phyloP scores from a whole-genome alignment of 2,888 invertebrate species.

The Sminthurides aquaticus region DNA sequence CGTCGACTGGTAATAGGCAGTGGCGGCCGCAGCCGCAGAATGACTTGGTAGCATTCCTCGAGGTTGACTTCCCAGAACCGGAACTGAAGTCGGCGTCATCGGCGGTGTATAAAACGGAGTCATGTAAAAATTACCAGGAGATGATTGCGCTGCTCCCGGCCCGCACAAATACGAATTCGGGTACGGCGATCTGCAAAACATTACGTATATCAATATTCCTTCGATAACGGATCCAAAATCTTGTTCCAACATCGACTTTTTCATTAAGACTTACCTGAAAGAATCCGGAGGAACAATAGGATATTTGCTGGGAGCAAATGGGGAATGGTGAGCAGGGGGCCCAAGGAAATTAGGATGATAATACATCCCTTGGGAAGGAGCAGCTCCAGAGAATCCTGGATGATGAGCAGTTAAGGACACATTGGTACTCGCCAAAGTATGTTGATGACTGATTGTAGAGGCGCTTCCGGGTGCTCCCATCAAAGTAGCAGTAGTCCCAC shows the following conservation, averaged over 20 bases:
- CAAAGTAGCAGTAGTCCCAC: constrained; percentile 6
- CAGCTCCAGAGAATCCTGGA: constrained; percentile 14
- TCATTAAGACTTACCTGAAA: constrained; percentile 30
- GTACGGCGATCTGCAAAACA: constrained; percentile 37
- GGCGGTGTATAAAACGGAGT: constrained; percentile 42
- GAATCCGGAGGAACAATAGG: constrained; percentile 41
- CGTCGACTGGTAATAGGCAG: constrained; percentile 33
- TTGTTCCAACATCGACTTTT: neutral
- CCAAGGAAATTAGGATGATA: constrained; percentile 17
- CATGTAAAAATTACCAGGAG: constrained; percentile 39
- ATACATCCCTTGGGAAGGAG: constrained; percentile 15
- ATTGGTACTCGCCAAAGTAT: constrained; percentile 10
- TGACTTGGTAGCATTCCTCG: constrained; percentile 27
- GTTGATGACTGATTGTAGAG: constrained; percentile 17
- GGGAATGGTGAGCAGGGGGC: constrained; percentile 30
- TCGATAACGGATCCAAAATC: no score
- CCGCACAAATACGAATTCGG: constrained; percentile 39
- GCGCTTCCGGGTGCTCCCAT: constrained; percentile 13
- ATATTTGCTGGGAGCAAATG: constrained; percentile 40
- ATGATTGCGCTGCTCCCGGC: constrained; percentile 33
- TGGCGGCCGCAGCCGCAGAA: constrained; percentile 28
- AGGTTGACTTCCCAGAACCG: constrained; percentile 27
- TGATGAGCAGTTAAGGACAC: constrained; percentile 23
- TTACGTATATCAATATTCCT: neutral
- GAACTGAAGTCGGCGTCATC: constrained; percentile 35